Base-by-base conservation (phyloP, 2,113 vertebrate genomes). In the Pachypanchax playfairii region DNA sequence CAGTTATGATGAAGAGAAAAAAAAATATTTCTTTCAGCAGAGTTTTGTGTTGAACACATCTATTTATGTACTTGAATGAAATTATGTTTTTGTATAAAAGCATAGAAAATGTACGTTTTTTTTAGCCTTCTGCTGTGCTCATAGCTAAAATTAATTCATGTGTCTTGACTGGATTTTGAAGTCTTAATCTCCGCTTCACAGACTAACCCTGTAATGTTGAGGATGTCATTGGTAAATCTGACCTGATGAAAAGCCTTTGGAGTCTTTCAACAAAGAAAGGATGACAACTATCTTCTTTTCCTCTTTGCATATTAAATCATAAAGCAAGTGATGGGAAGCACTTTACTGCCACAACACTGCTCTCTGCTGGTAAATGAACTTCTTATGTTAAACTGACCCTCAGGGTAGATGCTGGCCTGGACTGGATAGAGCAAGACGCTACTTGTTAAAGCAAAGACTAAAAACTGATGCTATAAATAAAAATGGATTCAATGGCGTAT, bases 281-380 rank as follows among this genome's bases (percentile, higher is more conserved):
- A 57, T 36, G 66, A 75, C 64, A 42, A 58, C 73, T 77, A 66
- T 80, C 70, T 83, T 42, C 22, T 66, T 38, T 65, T 59, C 66
- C 52, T 72, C 65, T 82, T 72, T 83, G 82, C 85, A 86, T 85
- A 66, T 64, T 70, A 63, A 86, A 79, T 73, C 38, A 65, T 67
- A 25, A 41, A 53, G 59, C 50, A 2, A 3, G 28, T 52, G 70
- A 29, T 59, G 43, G 46, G 51, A 38, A 54, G 48, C 54, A 52
- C 62, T 26, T 77, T 65, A 70, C 88, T 90, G 89, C 82, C 90
- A 87, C 88, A 89, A 90, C 35, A 87, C 87, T 93, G 91, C 88
- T 86, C 89, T 90, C 92, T 92, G 65, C 90, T 90, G 92, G 90
- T 70, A 74, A 72, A 74, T 68, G 35, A 64, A 64, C 65, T 22